phyloP scores from a whole-genome alignment of 2,797 vertebrate genomes.

The Myotis planiceps region DNA sequence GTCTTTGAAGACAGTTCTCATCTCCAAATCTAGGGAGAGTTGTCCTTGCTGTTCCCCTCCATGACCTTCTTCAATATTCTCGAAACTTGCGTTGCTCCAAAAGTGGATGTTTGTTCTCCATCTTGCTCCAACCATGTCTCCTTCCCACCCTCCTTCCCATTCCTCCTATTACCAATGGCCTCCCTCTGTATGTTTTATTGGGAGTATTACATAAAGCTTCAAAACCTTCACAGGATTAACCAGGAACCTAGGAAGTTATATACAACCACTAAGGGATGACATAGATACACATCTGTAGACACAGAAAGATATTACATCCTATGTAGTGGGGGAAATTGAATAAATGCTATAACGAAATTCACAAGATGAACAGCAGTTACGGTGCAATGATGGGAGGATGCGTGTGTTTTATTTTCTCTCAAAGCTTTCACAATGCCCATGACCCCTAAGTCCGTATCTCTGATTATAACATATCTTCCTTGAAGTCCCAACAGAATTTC shows the following conservation, averaged over 20 bases:
- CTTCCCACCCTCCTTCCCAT: neutral
- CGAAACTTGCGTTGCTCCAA: neutral
- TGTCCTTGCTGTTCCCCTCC: neutral
- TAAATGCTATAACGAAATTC: neutral
- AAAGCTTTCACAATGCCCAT: neutral
- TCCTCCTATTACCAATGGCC: neutral
- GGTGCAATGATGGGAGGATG: neutral
- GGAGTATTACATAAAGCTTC: neutral
- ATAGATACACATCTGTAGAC: neutral
- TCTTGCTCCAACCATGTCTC: neutral
- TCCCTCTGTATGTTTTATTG: neutral
- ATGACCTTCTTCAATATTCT: neutral
- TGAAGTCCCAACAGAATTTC: neutral
- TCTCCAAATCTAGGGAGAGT: neutral
- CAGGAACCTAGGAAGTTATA: neutral
- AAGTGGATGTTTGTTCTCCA: accelerated
- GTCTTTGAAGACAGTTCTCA: neutral
- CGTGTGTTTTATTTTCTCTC: neutral
- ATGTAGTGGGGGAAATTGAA: neutral
- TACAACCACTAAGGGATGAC: neutral
- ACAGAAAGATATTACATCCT: neutral
- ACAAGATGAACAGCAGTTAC: neutral
- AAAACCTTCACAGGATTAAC: neutral
- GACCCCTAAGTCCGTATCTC: neutral
- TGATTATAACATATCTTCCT: neutral